Evolutionary conservation across 2,888 invertebrate species (phyloP), one percentile per base, ranked within the genome.

Genomic region (Morpho deidamia): DNA sequence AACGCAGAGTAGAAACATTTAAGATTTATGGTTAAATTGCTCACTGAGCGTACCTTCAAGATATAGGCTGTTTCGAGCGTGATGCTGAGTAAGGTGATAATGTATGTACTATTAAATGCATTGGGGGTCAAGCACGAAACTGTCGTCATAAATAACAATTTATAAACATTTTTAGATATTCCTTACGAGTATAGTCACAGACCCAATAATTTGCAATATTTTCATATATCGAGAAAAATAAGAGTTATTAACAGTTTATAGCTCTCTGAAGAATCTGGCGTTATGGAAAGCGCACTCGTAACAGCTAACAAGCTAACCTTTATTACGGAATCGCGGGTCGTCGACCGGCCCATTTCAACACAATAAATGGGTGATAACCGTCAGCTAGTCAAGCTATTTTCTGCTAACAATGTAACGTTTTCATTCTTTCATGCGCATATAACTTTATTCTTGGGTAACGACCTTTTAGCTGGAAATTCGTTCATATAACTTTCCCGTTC

Each of bases 311-410:
- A 59, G 52, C 56, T 49, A 44, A 57, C 44, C 55, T 62, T 69
- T 67, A 71, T 72, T 72, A 61, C 63, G 58, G 55, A 68, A 69
- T 65, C 67, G 64, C 62, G 67, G 80, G 77, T 79, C 81, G 70
- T 69, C 75, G 81, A 74, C 81, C 81, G 76, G 64, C 84, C 84
- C 76, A 83, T 84, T 81, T 84, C 73, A 78, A 74, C 68, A 73
- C 63, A 72, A 78, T 74, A 78, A 69, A 81, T 77, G 73, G 74
- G 68, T 75, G 74, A 71, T 76, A 77, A 78, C 77, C 76, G 79
- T 76, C 74, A 71, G 66, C 70, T 71, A 72, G 67, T 74, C 75
- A 76, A 41, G 72, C 75, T 74, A 79, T 78, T 80, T 76, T 76
- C 73, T 67, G 72, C 59, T 66, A 76, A 76, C 76, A 77, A 75